Base-by-base conservation (phyloP, 2,113 vertebrate genomes). In the Glaucidium brasilianum region DNA sequence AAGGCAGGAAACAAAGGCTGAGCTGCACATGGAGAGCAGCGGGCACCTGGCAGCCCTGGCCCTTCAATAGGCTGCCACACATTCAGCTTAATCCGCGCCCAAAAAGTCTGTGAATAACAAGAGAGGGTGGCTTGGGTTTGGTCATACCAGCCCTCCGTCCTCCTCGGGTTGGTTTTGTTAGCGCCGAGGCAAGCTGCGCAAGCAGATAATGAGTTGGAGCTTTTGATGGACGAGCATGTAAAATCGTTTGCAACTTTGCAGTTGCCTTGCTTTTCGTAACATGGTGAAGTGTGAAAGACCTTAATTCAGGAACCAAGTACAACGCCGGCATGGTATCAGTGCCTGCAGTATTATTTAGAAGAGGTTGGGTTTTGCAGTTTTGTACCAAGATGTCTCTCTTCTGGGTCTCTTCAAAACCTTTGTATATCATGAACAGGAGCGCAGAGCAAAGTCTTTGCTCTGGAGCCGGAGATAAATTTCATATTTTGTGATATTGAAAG, bases 261-360 rank as follows among this genome's bases (percentile, higher is more conserved):
- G 62, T 19, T 29, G 85, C 91, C 50, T 76, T 12, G 58, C 41
- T 30, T 64, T 55, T 55, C 20, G 8, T 15, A 3, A 11, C 0
- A 0, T 2, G 63, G 41, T 5, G 34, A 26, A 3, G 53, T 11
- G 68, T 39, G 74, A n/a, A 58, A 37, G 76, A 12, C 13, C 50
- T 27, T 2, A 0, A 8, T 16, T 11, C 2, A 2, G 71, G 60
- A 84, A 17, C 58, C 9, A 0, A 27, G 52, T 8, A 1, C 47
- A 3, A n/a, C 0, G 0, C 2, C 5, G 77, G 53, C 26, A 0
- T 12, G 0, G 62, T 3, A 0, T 22, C 0, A 0, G 52, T 23
- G 66, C 71, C 87, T 9, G 50, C 49, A 9, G 41, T 10, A 2
- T 16, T 17, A 1, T 37, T 64, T 9, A 21, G 58, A 23, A 37